phyloP scores from a whole-genome alignment of 2,113 vertebrate species.

The Ondatra zibethicus region DNA sequence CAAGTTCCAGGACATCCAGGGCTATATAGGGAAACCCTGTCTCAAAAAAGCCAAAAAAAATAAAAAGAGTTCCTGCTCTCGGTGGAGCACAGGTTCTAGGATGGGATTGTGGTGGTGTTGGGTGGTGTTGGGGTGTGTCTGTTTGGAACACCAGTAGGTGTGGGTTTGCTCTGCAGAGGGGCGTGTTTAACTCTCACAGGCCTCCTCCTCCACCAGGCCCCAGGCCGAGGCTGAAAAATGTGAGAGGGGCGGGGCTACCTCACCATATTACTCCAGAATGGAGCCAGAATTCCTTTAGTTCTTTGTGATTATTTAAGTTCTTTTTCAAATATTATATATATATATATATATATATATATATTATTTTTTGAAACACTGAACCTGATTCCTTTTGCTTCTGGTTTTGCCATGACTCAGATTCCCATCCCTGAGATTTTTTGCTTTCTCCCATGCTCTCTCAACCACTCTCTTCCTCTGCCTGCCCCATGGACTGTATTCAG shows the following conservation, averaged over 20 bases:
- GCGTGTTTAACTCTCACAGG: not conserved
- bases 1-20: not conserved
- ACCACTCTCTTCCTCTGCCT: not conserved
- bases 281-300: not conserved
- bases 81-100: not conserved
- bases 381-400: conserved; percentile 25
- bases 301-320: not conserved
- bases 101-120: not conserved
- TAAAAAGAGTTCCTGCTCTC: not conserved
- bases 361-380: conserved; percentile 23
- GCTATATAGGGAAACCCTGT: too few relatives aligned
- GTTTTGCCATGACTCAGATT: conserved; percentile 14
- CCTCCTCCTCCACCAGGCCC: not conserved
- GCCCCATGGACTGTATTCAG: conserved; percentile 31
- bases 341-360: too few relatives aligned
- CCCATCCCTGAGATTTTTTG: conserved; percentile 4
- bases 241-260: too few relatives aligned
- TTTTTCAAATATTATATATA: conserved; percentile 6
- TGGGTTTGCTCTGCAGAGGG: not conserved
- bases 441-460: not conserved
- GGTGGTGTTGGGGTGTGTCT: not conserved
- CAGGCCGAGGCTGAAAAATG: not conserved
- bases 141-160: not conserved
- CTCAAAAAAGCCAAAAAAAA: not conserved
- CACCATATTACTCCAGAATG: not conserved